phyloP scores from a whole-genome alignment of 1,140 invertebrate species.

The Drosophila melanogaster region DNA sequence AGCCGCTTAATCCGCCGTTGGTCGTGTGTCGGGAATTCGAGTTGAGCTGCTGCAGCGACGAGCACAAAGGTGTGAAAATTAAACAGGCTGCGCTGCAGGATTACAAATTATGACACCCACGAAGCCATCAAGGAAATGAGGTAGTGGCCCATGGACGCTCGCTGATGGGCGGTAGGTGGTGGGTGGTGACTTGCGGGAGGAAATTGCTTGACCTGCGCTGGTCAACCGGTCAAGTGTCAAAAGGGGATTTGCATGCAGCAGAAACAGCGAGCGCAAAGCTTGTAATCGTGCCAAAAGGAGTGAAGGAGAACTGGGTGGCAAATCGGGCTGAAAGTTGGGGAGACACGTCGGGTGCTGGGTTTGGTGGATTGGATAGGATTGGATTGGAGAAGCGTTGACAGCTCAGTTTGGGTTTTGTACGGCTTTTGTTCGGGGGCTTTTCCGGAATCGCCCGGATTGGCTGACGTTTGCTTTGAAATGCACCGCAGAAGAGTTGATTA shows the following conservation, averaged over 20 bases:
- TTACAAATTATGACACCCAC: slow-evolving; percentile 81
- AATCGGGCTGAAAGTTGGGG: slow-evolving; percentile 4
- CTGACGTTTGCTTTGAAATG: slow-evolving; percentile 68
- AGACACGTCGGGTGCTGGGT: not conserved
- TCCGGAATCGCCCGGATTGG: slow-evolving; percentile 52
- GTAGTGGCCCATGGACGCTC: slow-evolving; percentile 19
- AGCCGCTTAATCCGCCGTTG: slow-evolving; percentile 55
- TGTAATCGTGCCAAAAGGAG: slow-evolving; percentile 44
- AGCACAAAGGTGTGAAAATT: slow-evolving; percentile 80
- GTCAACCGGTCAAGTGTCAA: slow-evolving; percentile 81
- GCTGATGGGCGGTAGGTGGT: not conserved
- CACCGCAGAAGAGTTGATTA: slow-evolving; percentile 74
- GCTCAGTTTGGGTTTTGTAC: slow-evolving; percentile 34
- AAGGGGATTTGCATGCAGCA: slow-evolving; percentile 73
- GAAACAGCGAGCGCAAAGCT: slow-evolving; percentile 36
- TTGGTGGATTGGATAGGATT: slow-evolving; percentile 29
- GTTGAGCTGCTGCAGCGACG: slow-evolving; percentile 18
- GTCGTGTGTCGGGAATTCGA: slow-evolving; percentile 62
- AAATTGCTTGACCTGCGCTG: slow-evolving; percentile 38
- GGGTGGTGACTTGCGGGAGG: not conserved
- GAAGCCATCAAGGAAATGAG: slow-evolving; percentile 71
- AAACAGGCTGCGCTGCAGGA: slow-evolving; percentile 76
- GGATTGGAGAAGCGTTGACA: slow-evolving; percentile 40
- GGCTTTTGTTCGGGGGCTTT: slow-evolving; percentile 36
- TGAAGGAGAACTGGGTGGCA: not conserved